Conservation (phyloP, 2,797 vertebrate species). For the Hippoglossus hippoglossus region DNA sequence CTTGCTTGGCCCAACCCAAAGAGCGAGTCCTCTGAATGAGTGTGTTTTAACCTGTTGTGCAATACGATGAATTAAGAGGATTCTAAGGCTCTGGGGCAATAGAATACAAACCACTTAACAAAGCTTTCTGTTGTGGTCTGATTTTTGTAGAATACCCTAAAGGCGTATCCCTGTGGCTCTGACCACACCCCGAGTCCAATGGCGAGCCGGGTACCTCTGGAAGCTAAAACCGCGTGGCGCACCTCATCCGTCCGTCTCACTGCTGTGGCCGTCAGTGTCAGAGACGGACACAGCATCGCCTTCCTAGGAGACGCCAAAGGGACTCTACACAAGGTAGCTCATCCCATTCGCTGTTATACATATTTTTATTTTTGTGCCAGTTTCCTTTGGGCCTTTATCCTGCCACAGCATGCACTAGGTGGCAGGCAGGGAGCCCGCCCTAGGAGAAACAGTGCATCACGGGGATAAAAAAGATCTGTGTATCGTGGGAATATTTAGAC, state of each 20-base stretch:
- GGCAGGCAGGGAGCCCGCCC: slow-evolving; percentile 22
- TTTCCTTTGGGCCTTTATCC: background rate
- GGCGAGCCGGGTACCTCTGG: slow-evolving; percentile 89
- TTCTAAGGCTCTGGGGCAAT: slow-evolving; percentile 48
- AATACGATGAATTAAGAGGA: slow-evolving; percentile 70
- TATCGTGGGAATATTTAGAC: slow-evolving; percentile 13
- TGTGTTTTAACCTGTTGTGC: slow-evolving; percentile 64
- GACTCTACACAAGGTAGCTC: slow-evolving; percentile 90
- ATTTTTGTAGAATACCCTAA: slow-evolving; percentile 89
- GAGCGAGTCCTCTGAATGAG: slow-evolving; percentile 41
- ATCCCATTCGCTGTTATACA: background rate
- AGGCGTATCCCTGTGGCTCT: slow-evolving; percentile 95
- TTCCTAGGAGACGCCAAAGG: slow-evolving; percentile 95
- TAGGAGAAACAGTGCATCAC: slow-evolving; percentile 1
- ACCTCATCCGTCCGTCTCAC: slow-evolving; percentile 87
- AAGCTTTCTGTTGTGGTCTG: background rate
- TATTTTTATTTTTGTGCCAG: background rate
- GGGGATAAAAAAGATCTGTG: background rate
- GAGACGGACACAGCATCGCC: slow-evolving; percentile 90
- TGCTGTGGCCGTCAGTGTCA: slow-evolving; percentile 90
- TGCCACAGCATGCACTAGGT: slow-evolving; percentile 10
- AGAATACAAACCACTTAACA: slow-evolving; percentile 6
- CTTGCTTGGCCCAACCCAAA: slow-evolving; percentile 56
- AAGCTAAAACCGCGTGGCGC: slow-evolving; percentile 84
- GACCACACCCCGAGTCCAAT: slow-evolving; percentile 98